These are phyloP conservation scores for Drosophila mayaguana DNA, from an alignment of 2,888 invertebrate species.

Conservation along the genomic window DNA sequence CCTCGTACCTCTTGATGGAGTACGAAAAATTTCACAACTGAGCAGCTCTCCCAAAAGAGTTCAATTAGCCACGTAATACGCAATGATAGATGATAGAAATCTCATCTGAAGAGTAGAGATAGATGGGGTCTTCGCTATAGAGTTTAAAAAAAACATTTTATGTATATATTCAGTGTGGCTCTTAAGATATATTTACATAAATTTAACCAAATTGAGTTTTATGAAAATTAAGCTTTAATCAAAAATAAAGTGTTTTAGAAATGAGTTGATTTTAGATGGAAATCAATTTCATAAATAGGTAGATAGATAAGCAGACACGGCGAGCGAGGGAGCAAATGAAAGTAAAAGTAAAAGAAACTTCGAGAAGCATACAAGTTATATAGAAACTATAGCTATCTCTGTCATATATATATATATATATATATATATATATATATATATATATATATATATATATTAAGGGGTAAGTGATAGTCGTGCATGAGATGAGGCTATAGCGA, in stretches of 20 bases:
- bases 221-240: not conserved
- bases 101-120: not conserved
- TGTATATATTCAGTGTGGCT: not conserved
- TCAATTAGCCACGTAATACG: slow-evolving; percentile 5
- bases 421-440: too few relatives aligned
- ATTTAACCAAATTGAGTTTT: not conserved
- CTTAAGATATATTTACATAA: not conserved
- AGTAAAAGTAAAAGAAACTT: not conserved
- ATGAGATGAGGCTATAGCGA: not conserved
- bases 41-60: not conserved
- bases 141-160: not conserved
- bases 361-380: not conserved
- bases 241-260: not conserved
- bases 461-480: slow-evolving; percentile 5
- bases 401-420: too few relatives aligned
- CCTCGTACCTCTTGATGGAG: not conserved
- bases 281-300: not conserved
- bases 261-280: not conserved
- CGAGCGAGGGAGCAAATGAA: not conserved
- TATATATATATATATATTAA: too few relatives aligned
- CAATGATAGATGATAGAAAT: not conserved
- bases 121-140: not conserved
- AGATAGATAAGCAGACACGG: not conserved
- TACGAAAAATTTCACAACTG: not conserved
- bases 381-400: not conserved